A percentile compares a stretch with the other conserved stretches of the same genome.
phyloP scores from a whole-genome alignment of 2,113 vertebrate genomes.

The Engystomops pustulosus region DNA sequence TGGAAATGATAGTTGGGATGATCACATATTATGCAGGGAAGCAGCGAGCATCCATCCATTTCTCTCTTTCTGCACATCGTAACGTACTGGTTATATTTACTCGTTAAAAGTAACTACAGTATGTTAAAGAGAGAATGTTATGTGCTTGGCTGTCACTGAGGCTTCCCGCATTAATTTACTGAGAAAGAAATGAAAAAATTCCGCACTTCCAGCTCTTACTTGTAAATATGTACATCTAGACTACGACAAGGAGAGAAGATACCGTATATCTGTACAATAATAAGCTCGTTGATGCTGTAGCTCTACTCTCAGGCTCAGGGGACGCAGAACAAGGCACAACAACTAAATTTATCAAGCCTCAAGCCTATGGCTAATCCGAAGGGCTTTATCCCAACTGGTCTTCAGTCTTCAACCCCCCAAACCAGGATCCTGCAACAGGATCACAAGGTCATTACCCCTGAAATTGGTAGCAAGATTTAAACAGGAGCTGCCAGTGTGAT shows the following conservation, averaged over 20 bases:
- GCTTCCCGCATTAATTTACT: neutral
- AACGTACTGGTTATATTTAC: constrained; percentile 46
- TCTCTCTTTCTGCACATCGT: constrained; percentile 41
- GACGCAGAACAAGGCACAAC: neutral
- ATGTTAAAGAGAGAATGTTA: constrained; percentile 12
- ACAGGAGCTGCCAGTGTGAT: no score
- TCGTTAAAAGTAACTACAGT: constrained; percentile 40
- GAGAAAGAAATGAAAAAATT: neutral
- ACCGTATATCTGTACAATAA: neutral
- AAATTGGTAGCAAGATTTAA: no score
- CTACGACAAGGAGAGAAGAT: neutral
- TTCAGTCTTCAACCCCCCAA: no score
- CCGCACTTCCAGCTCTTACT: neutral
- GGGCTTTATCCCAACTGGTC: no score
- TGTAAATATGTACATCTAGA: neutral
- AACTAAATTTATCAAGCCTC: no score
- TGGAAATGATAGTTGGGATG: constrained; percentile 40
- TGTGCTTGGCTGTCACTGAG: neutral
- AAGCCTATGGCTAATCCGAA: no score
- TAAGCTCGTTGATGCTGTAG: no score
- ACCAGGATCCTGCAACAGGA: no score
- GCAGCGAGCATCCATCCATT: constrained; percentile 30
- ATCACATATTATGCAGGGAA: constrained; percentile 29
- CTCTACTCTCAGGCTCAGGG: neutral
- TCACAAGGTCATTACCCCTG: no score